Evolutionary conservation across 2,888 invertebrate species (phyloP).

Genomic region (Euclidia mi): DNA sequence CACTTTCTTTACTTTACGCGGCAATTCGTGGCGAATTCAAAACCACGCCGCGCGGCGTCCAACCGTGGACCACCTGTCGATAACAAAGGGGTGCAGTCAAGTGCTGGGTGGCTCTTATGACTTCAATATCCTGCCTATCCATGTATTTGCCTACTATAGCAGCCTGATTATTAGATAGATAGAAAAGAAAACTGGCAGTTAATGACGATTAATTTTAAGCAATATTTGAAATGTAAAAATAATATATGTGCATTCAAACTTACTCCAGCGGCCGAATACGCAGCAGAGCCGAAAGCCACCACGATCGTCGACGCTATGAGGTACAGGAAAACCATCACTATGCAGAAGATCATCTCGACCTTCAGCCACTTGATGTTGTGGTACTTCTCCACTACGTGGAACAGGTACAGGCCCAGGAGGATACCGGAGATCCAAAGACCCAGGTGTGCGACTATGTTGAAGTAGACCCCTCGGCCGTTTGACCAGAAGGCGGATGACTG

Average conservation of each 20-base stretch:
- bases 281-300: slow-evolving; percentile 91
- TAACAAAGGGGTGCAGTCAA: no score
- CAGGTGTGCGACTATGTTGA: slow-evolving; percentile 93
- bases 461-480: slow-evolving; percentile 93
- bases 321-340: slow-evolving; percentile 92
- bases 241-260: slow-evolving; percentile 68
- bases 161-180: no score
- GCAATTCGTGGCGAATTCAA: no score
- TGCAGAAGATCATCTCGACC: slow-evolving; percentile 94
- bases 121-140: no score
- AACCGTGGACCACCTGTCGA: no score
- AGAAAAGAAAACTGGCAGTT: no score
- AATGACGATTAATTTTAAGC: no score
- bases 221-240: no score
- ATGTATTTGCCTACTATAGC: no score
- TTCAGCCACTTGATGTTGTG: slow-evolving; percentile 96
- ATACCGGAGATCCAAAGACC: slow-evolving; percentile 94
- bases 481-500: slow-evolving; percentile 90
- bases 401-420: slow-evolving; percentile 93
- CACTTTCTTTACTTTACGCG: no score
- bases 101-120: no score
- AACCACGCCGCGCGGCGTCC: no score
- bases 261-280: slow-evolving; percentile 94
- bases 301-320: slow-evolving; percentile 94
- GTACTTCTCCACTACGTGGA: slow-evolving; percentile 95